Evolutionary conservation across 2,888 invertebrate genomes (phyloP), one percentile per base, ranked within the genome.

Genomic region (Augiades crinisus): DNA sequence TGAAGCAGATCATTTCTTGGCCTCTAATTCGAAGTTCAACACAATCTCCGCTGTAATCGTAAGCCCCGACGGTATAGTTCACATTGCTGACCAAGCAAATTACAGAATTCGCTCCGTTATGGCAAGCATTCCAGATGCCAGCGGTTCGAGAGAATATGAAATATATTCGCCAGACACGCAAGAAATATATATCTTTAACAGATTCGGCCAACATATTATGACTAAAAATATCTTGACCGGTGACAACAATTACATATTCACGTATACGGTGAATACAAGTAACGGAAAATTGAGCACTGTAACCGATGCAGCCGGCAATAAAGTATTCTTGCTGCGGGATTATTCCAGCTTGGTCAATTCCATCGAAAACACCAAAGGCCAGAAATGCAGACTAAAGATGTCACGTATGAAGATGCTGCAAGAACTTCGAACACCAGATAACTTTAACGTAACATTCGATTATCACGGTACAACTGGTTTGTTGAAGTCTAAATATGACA

Each of bases 221-320:
- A 99, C 98, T 0, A 95, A 95, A 63, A 98, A 98, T 72, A 98
- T 99, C 55, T 88, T 99, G n/a, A 98, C 98, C 0, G 97, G 97
- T 0, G 97, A 97, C 79, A 96, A 95, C 2, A 94, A 96, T 60
- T 99, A 98, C 75, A 93, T 96, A 1, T 99, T 99, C 75, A 95
- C 97, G 0, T 99, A 99, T 84, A 98, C 97, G 63, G 97, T 98
- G 0, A 98, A 98, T 74, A 98, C 98, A 0, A 98, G 97, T 68
- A 98, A 97, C 70, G 99, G 99, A 0, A 98, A 97, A 74, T 90
- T 99, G 13, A 96, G 96, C 68, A 96, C 96, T 0, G 97, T 99
- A 0, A 97, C 97, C 0, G 98, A 98, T 72, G 95, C 97, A 0
- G 96, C 97, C 3, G 97, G 97, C 41, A 96, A 96, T 70, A 96